Conservation (phyloP, 2,797 vertebrate genomes). For the Poeciliopsis turneri region DNA sequence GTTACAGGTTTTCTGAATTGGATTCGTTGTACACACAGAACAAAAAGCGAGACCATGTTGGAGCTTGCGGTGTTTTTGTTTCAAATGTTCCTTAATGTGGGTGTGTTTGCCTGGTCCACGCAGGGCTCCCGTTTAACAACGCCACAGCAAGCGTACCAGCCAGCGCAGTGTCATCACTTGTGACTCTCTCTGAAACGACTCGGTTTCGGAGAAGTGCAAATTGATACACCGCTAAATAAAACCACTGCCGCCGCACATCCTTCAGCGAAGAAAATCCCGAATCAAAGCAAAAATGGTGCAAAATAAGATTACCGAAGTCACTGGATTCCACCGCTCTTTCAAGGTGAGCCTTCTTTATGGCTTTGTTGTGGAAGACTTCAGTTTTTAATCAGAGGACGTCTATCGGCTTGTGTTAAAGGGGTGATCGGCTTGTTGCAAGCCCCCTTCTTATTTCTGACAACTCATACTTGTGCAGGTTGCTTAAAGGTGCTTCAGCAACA, state of each 20-base stretch:
- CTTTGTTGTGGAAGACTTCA: neutral
- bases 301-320: slow-evolving; percentile 90
- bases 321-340: slow-evolving; percentile 93
- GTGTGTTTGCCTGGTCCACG: slow-evolving; percentile 30
- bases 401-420: slow-evolving; percentile 24
- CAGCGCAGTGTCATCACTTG: slow-evolving; percentile 73
- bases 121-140: slow-evolving; percentile 82
- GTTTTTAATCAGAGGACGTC: slow-evolving; percentile 27
- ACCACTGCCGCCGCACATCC: slow-evolving; percentile 70
- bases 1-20: neutral
- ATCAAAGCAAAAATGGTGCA: slow-evolving; percentile 89
- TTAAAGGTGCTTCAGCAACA: neutral
- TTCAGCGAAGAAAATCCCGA: slow-evolving; percentile 34
- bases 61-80: neutral
- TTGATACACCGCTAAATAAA: slow-evolving; percentile 46
- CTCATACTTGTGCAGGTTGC: slow-evolving; percentile 25
- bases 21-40: neutral
- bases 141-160: slow-evolving; percentile 69
- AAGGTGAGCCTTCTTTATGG: slow-evolving; percentile 80
- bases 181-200: slow-evolving; percentile 65
- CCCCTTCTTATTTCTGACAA: slow-evolving; percentile 20
- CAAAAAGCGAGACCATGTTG: neutral
- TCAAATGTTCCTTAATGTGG: neutral
- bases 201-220: slow-evolving; percentile 72
- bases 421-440: slow-evolving; percentile 27